phyloP scores from a whole-genome alignment of 2,113 vertebrate genomes.

The Tenrec ecaudatus region DNA sequence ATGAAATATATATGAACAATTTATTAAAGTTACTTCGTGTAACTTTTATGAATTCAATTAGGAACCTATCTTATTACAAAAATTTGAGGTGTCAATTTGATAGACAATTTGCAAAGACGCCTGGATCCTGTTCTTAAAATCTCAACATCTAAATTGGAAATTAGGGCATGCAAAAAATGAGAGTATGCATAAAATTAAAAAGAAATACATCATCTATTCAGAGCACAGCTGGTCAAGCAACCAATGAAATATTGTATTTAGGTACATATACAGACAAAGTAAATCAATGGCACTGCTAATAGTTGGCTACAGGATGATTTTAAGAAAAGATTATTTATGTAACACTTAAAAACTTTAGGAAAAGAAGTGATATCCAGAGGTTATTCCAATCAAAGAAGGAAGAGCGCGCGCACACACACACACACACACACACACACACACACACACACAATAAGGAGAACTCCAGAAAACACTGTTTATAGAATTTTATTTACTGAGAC shows the following conservation, averaged over 20 bases:
- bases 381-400: conserved; percentile 13
- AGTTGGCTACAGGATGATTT: neutral
- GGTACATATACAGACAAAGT: neutral
- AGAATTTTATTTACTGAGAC: conserved; percentile 23
- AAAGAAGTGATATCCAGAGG: conserved; percentile 32
- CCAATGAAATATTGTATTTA: conserved; percentile 47
- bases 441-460: neutral
- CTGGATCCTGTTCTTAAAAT: conserved; percentile 4
- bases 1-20: too few species aligned
- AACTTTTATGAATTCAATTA: too few species aligned
- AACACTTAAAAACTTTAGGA: conserved; percentile 6
- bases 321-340: neutral
- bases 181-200: conserved; percentile 54
- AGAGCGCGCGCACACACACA: too few species aligned
- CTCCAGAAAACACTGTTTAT: conserved; percentile 2
- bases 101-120: conserved; percentile 6
- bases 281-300: conserved; percentile 15
- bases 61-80: neutral
- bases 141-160: conserved; percentile 26
- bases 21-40: too few species aligned
- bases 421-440: too few species aligned
- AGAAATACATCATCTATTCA: conserved; percentile 35
- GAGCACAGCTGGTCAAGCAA: conserved; percentile 29
- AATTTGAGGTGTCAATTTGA: conserved; percentile 36
- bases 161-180: neutral